Evolutionary conservation across 2,113 vertebrate species (phyloP).

Genomic region (Pollachius pollachius): DNA sequence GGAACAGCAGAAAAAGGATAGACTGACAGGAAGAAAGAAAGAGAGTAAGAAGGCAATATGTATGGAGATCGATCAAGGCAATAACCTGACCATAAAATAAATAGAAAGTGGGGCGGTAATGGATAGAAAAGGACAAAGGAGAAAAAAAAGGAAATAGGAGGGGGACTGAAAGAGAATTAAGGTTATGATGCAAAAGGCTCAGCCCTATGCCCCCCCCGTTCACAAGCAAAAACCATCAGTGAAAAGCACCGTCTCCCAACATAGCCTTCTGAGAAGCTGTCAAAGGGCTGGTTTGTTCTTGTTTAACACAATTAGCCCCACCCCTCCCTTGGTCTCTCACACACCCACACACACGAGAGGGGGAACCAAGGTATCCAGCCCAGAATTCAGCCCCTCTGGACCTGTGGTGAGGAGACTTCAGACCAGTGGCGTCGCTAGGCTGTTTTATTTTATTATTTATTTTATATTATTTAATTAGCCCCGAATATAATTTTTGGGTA

Average conservation of each 20-base stretch:
- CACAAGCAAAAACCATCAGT: slow-evolving; percentile 65
- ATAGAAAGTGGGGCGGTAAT: background rate
- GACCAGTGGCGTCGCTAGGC: slow-evolving; percentile 22
- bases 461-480: no score
- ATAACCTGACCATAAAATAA: no score
- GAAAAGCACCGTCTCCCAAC: slow-evolving; percentile 55
- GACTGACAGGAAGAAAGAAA: background rate
- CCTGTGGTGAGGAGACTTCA: slow-evolving; percentile 37
- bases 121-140: background rate
- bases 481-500: no score
- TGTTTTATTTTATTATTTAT: no score
- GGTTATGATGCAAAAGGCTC: slow-evolving; percentile 21
- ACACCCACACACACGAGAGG: slow-evolving; percentile 11
- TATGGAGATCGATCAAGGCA: background rate
- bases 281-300: slow-evolving; percentile 71
- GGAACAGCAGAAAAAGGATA: background rate
- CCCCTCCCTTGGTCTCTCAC: slow-evolving; percentile 44
- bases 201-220: slow-evolving; percentile 48
- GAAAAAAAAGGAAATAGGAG: slow-evolving; percentile 3
- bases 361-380: slow-evolving; percentile 9
- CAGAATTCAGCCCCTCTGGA: slow-evolving; percentile 12
- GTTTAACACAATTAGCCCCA: slow-evolving; percentile 70
- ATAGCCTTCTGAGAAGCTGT: slow-evolving; percentile 59
- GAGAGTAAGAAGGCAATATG: background rate
- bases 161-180: slow-evolving; percentile 1